Evolutionary conservation across 2,888 invertebrate genomes (phyloP), one percentile per base, ranked within the genome.

Genomic region (Anthrax anthrax): DNA sequence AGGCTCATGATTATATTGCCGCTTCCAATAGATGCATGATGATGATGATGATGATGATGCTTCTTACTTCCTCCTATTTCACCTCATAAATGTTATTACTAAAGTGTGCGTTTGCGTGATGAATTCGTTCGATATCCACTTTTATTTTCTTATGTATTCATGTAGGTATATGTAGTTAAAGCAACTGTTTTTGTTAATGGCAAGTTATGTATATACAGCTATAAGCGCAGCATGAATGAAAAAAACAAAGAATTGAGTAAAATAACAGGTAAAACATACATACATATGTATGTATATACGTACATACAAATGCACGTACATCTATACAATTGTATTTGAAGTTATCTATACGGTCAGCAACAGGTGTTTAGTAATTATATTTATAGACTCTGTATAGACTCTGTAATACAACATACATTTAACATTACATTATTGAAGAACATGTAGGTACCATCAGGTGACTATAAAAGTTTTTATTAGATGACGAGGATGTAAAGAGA

Each of bases 281-380:
- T 32, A 12, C 10, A 12, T 32, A 12, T 32, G 3, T 32, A 32
- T 32, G 13, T 32, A 29, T 29, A 10, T 29, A 32, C 12, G 2
- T 12, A 32, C 29, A 32, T 32, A 32, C 12, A 12, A 12, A 32
- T 32, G 13, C 12, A 8, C 4, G 23, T 23, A 8, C 8, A 23
- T 23, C 4, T 4, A 23, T 23, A 23, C 12, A 6, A 29, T 29
- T 9, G 12, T 12, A 32, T 29, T 12, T 12, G 8, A 32, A 12
- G 29, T 32, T 12, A 12, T 8, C 27, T 37, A 37, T 37, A 46
- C 41, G 49, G 41, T 32, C 45, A 46, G 43, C 50, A 50, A 50
- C 50, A 50, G 50, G 50, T 50, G 50, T 50, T 50, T 50, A 43
- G 47, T 48, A 50, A 50, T 50, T 50, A 50, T 48, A 50, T 47